A percentile compares a stretch with the other conserved stretches of the same genome.
These are phyloP conservation scores for Megaceryle torquata DNA, from an alignment of 2,113 vertebrate genomes.

Conservation along the genomic window DNA sequence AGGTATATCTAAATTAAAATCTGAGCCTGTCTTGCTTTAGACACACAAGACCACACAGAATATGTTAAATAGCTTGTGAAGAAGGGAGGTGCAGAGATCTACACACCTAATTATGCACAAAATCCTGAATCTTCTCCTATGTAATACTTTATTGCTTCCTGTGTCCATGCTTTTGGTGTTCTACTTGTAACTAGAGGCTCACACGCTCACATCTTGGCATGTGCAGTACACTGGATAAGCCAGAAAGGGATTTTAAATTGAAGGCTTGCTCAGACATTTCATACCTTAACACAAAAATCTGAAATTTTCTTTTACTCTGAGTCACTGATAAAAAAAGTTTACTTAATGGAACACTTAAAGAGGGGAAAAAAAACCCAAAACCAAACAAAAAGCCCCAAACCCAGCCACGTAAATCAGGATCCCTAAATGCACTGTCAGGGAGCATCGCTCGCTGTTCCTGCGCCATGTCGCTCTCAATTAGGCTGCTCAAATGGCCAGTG, in stretches of 20 bases:
- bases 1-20: not conserved
- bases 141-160: not conserved
- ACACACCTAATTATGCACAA: not conserved
- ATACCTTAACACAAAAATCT: conserved; percentile 8
- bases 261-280: conserved; percentile 14
- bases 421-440: not conserved
- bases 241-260: not conserved
- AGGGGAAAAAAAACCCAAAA: not conserved
- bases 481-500: not conserved
- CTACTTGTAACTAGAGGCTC: not conserved
- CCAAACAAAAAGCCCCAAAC: not conserved
- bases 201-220: not conserved
- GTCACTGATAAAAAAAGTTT: not conserved
- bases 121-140: not conserved
- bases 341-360: not conserved
- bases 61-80: not conserved
- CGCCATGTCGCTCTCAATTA: not conserved
- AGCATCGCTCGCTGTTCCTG: not conserved
- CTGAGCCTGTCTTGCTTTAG: not conserved
- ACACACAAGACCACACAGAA: not conserved
- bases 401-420: not conserved
- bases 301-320: not conserved
- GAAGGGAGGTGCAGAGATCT: not conserved
- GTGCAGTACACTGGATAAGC: not conserved
- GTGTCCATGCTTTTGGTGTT: not conserved